phyloP scores from a whole-genome alignment of 1,140 invertebrate species.

The Lepidurus packardi region DNA sequence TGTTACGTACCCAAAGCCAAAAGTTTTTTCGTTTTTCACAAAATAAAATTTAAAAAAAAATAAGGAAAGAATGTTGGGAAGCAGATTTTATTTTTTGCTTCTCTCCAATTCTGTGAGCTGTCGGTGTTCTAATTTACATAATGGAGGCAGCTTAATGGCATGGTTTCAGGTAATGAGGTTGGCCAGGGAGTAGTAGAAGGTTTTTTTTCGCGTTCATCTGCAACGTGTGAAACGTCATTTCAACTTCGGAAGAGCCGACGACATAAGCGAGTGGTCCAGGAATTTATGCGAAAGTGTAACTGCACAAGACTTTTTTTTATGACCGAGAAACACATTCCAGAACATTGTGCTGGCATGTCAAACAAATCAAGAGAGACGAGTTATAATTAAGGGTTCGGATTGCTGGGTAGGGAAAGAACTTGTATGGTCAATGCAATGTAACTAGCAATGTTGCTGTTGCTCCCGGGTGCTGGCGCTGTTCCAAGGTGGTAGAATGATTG shows the following conservation, averaged over 20 bases:
- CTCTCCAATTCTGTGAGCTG: not conserved
- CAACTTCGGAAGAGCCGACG: too few relatives aligned
- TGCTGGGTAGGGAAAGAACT: not conserved
- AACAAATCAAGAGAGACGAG: not conserved
- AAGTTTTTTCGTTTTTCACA: too few relatives aligned
- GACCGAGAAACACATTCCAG: not conserved
- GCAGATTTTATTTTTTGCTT: not conserved
- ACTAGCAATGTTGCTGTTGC: not conserved
- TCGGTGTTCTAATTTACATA: not conserved
- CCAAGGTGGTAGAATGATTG: slow-evolving; percentile 4
- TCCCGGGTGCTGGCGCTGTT: not conserved
- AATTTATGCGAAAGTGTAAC: not conserved
- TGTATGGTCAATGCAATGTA: not conserved
- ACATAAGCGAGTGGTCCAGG: not conserved
- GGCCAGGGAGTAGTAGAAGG: not conserved
- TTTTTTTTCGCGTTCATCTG: not conserved
- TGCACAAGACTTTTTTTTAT: not conserved
- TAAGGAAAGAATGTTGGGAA: too few relatives aligned
- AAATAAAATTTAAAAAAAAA: too few relatives aligned
- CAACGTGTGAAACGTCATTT: not conserved
- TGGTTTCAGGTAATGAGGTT: not conserved
- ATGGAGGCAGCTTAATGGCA: slow-evolving; percentile 17
- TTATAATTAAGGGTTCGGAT: slow-evolving; percentile 15
- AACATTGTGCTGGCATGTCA: not conserved
- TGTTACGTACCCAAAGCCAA: too few relatives aligned